phyloP scores from a whole-genome alignment of 2,797 vertebrate species.

The Sebastes wilsoni region DNA sequence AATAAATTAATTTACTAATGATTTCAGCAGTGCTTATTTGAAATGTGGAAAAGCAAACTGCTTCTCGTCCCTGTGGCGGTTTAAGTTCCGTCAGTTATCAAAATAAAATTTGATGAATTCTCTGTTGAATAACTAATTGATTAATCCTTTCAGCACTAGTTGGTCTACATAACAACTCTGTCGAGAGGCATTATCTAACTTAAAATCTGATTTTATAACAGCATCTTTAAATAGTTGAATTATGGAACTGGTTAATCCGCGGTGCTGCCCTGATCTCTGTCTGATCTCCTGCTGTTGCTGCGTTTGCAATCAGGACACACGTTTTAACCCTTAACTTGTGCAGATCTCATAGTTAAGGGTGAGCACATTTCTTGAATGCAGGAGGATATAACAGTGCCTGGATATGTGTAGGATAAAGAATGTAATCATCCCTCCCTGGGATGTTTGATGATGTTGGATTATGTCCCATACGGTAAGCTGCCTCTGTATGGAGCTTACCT shows the following conservation, averaged over 20 bases:
- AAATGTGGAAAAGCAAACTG: background rate
- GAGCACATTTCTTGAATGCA: slow-evolving; percentile 25
- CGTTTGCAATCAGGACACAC: slow-evolving; percentile 47
- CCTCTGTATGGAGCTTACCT: slow-evolving; percentile 15
- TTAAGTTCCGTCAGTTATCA: background rate
- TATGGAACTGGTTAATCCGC: slow-evolving; percentile 64
- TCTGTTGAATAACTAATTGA: slow-evolving; percentile 18
- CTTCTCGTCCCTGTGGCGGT: background rate
- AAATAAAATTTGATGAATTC: background rate
- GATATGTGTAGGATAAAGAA: slow-evolving; percentile 56
- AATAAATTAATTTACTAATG: background rate
- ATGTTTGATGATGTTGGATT: slow-evolving; percentile 62
- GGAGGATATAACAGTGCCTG: slow-evolving; percentile 5
- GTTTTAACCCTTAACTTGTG: slow-evolving; percentile 60
- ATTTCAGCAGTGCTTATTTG: background rate
- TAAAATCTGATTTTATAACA: slow-evolving; percentile 44
- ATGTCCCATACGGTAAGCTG: slow-evolving; percentile 47
- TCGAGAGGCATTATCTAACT: slow-evolving; percentile 36
- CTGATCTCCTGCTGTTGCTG: slow-evolving; percentile 50
- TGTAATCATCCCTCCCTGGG: slow-evolving; percentile 58
- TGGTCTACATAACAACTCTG: slow-evolving; percentile 28
- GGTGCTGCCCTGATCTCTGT: slow-evolving; percentile 29
- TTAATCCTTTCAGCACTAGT: slow-evolving; percentile 21
- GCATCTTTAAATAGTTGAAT: slow-evolving; percentile 57
- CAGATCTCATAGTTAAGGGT: slow-evolving; percentile 10